Evolutionary conservation across 2,888 invertebrate genomes (phyloP).

Genomic region (Athripsodes cinereus): DNA sequence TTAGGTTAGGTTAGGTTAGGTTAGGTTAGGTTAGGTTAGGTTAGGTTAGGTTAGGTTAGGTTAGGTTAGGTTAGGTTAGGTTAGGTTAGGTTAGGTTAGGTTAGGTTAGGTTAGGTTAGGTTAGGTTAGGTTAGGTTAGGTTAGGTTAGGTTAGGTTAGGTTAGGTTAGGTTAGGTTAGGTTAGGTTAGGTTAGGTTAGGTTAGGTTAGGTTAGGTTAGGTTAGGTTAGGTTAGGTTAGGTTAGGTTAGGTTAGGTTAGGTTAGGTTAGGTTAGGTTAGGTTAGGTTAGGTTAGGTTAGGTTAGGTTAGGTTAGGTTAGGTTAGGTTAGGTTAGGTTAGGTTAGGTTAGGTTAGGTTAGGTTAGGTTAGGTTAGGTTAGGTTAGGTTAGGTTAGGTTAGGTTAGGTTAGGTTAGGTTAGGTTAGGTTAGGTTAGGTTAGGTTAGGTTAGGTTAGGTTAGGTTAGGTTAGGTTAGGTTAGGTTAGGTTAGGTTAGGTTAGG

Average conservation of each 20-base stretch:
- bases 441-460: conserved; percentile 5
- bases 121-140: conserved; percentile 3
- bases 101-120: conserved; percentile 3
- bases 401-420: conserved; percentile 8
- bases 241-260: not conserved
- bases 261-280: conserved; percentile 8
- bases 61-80: conserved; percentile 8
- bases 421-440: conserved; percentile 8
- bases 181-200: conserved; percentile 3
- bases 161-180: conserved; percentile 8
- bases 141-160: conserved; percentile 8
- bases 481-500: conserved; percentile 3
- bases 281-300: conserved; percentile 2
- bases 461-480: conserved; percentile 6
- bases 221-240: conserved; percentile 5
- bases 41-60: conserved; percentile 8
- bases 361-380: conserved; percentile 8
- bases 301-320: conserved; percentile 3
- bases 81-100: conserved; percentile 8
- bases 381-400: not conserved
- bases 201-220: conserved; percentile 8
- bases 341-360: conserved; percentile 8
- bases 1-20: conserved; percentile 8
- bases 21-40: conserved; percentile 6
- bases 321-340: conserved; percentile 8